Evolutionary conservation across 1,140 invertebrate genomes (phyloP), one percentile per base, ranked within the genome.

Genomic region (Gryon sp.): DNA sequence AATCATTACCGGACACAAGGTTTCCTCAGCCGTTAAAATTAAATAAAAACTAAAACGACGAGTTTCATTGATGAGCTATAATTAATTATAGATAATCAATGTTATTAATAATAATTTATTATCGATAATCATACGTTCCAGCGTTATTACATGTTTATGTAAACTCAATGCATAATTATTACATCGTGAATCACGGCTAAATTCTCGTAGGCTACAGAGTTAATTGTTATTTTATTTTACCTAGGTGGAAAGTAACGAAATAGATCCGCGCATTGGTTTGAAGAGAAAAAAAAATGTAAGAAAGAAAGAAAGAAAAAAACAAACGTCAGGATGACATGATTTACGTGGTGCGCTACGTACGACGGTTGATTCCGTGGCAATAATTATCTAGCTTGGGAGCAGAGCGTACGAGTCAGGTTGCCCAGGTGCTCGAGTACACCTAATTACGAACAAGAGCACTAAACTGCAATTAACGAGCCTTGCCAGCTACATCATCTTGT

Each of bases 381-480:
- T 85, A 87, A 87, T 87, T 87, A 87, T 87, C 83, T 74, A 79
- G 78, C 74, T 78, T 78, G 78, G 68, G 70, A 65, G 63, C 62
- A 53, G 59, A 26, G 26, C 55, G 73, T 69, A 68, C 38, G 57
- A 78, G 70, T 53, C 43, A 63, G 55, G 66, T 52, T 80, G 80
- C 57, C 84, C 86, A 85, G 84, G 80, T 87, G 85, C 83, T 81
- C 82, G 80, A 83, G 74, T 83, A 66, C 78, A 80, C 82, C 84
- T 87, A 87, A 87, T 87, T 87, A 86, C 83, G 78, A 83, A 82
- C 80, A 78, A 86, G 84, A 87, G 83, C 81, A 84, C 84, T 86
- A 85, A 86, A 87, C 83, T 86, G 84, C 82, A 86, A 87, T 87
- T 87, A 87, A 86, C 84, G 79, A 86, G 82, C 74, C 78, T 80